These are phyloP conservation scores for Muscicapa striata DNA, from an alignment of 2,797 vertebrate genomes.

Conservation along the genomic window DNA sequence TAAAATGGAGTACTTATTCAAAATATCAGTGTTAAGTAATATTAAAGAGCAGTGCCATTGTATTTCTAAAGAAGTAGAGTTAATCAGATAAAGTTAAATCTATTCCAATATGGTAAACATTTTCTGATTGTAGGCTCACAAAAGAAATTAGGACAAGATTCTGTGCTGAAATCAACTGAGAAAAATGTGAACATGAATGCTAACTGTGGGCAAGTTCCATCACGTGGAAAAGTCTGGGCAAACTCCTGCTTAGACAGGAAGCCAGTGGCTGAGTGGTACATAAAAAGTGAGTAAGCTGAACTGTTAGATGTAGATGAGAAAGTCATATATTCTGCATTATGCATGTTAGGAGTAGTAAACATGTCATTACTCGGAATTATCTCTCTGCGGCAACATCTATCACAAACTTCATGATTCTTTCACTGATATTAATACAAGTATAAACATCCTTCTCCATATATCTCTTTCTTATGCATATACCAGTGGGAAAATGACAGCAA, in stretches of 20 bases:
- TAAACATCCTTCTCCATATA: not conserved
- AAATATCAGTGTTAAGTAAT: not conserved
- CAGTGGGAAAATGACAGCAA: not conserved
- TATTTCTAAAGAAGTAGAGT: not conserved
- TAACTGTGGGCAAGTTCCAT: not conserved
- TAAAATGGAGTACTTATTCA: not conserved
- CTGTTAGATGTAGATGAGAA: not conserved
- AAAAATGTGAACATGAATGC: not conserved
- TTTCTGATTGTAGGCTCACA: not conserved
- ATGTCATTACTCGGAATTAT: not conserved
- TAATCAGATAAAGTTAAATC: not conserved
- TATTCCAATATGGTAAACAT: not conserved
- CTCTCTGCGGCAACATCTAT: not conserved
- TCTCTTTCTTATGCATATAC: not conserved
- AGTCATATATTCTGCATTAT: not conserved
- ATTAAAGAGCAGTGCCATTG: not conserved
- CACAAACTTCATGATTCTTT: not conserved
- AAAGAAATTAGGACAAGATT: not conserved
- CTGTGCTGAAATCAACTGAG: not conserved
- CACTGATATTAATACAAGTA: not conserved
- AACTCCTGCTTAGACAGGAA: constrained; percentile 3
- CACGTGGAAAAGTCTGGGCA: not conserved
- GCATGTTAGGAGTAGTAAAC: not conserved
- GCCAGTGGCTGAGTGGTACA: not conserved
- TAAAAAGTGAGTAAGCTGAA: not conserved